phyloP scores from a whole-genome alignment of 2,888 invertebrate species.

The Atethmia centrago region DNA sequence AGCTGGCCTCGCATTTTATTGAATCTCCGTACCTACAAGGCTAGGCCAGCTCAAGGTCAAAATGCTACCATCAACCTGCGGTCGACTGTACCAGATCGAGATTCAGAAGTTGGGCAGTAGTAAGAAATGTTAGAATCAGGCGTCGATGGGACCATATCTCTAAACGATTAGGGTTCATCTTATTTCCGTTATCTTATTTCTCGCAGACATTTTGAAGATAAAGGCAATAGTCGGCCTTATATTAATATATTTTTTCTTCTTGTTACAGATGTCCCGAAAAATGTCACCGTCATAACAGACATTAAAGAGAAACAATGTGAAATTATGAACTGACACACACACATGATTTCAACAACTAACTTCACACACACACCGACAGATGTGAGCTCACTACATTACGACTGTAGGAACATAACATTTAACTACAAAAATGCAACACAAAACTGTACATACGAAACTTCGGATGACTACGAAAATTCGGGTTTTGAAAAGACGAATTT shows the following conservation, averaged over 20 bases:
- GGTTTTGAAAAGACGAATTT: slow-evolving; percentile 72
- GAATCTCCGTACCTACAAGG: no score
- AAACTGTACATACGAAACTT: slow-evolving; percentile 68
- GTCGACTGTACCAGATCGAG: no score
- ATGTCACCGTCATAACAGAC: slow-evolving; percentile 61
- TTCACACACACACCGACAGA: slow-evolving; percentile 79
- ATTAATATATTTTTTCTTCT: slow-evolving; percentile 38
- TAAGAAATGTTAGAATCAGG: no score
- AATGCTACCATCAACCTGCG: no score
- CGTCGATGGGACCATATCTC: no score
- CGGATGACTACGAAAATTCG: slow-evolving; percentile 68
- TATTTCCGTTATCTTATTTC: no score
- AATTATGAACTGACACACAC: slow-evolving; percentile 82
- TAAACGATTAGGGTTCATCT: no score
- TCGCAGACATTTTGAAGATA: not conserved
- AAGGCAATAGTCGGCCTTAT: not conserved
- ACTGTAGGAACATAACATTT: slow-evolving; percentile 65
- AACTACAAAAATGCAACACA: slow-evolving; percentile 67
- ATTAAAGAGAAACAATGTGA: slow-evolving; percentile 78
- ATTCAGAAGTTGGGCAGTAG: no score
- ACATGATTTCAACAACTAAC: slow-evolving; percentile 88
- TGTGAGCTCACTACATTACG: slow-evolving; percentile 72
- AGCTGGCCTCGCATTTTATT: no score
- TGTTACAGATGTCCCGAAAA: slow-evolving; percentile 71
- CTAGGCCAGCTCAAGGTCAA: no score